Conservation (phyloP, 2,888 invertebrate species). For the Hemistola chrysoprasaria region DNA sequence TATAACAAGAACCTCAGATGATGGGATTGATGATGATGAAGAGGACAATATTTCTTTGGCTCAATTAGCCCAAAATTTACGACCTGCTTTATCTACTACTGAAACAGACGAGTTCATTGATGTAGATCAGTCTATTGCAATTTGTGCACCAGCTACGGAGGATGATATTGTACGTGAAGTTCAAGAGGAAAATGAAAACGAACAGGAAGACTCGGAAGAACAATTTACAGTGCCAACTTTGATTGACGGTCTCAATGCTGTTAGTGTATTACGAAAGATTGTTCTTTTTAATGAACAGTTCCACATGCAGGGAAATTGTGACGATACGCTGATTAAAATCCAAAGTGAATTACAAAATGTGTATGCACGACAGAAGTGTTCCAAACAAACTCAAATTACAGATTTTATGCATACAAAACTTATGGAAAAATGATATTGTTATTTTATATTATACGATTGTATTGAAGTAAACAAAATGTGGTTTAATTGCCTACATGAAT, state of each 20-base stretch:
- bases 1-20: too few relatives aligned
- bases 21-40: slow-evolving; percentile 30
- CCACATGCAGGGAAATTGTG: slow-evolving; percentile 25
- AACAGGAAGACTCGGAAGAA: slow-evolving; percentile 27
- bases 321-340: slow-evolving; percentile 13
- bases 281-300: slow-evolving; percentile 23
- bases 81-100: slow-evolving; percentile 22
- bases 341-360: slow-evolving; percentile 10
- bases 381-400: slow-evolving; percentile 9
- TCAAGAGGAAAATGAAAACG: slow-evolving; percentile 29
- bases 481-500: too few relatives aligned
- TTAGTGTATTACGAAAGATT: slow-evolving; percentile 28
- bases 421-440: too few relatives aligned
- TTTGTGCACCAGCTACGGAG: slow-evolving; percentile 32
- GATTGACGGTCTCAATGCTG: slow-evolving; percentile 26
- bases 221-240: slow-evolving; percentile 26
- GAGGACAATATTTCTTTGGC: slow-evolving; percentile 30
- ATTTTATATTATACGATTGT: too few relatives aligned
- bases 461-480: too few relatives aligned
- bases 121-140: slow-evolving; percentile 27
- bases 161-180: slow-evolving; percentile 33
- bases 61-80: slow-evolving; percentile 26
- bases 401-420: slow-evolving; percentile 6
- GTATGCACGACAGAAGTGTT: slow-evolving; percentile 5
- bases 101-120: slow-evolving; percentile 14